Evolutionary conservation across 2,888 invertebrate genomes (phyloP).

Genomic region (Eurois occulta): DNA sequence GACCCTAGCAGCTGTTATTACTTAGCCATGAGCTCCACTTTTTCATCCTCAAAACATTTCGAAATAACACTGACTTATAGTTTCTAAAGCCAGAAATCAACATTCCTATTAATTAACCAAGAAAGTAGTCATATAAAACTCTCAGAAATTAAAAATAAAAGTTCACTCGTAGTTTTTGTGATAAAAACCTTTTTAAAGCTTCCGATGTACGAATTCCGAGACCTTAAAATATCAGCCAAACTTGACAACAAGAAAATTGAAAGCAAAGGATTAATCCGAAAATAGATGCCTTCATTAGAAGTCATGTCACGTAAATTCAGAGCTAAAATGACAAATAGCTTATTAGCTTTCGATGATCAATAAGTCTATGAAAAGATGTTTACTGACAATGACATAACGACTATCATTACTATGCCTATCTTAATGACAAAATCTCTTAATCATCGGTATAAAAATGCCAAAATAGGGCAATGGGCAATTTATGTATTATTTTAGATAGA

Average conservation of each 20-base stretch:
- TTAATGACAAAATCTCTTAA: not conserved
- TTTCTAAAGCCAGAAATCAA: not conserved
- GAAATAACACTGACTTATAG: not conserved
- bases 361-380: not conserved
- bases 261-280: conserved; percentile 17
- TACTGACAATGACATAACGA: not conserved
- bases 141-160: not conserved
- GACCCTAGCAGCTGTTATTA: not conserved
- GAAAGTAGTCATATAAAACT: not conserved
- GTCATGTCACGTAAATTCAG: conserved; percentile 16
- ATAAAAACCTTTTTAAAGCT: conserved; percentile 8
- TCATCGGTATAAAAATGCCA: not conserved
- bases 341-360: not conserved
- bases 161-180: not conserved
- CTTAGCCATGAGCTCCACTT: not conserved
- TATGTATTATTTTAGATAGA: not conserved
- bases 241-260: not conserved
- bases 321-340: not conserved
- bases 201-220: not conserved
- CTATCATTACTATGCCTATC: not conserved
- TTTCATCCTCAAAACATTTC: not conserved
- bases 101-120: not conserved
- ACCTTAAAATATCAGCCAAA: not conserved
- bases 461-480: not conserved
- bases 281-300: conserved; percentile 13